Evolutionary conservation across 2,113 vertebrate species (phyloP).

Genomic region (Sakesphorus luctuosus): DNA sequence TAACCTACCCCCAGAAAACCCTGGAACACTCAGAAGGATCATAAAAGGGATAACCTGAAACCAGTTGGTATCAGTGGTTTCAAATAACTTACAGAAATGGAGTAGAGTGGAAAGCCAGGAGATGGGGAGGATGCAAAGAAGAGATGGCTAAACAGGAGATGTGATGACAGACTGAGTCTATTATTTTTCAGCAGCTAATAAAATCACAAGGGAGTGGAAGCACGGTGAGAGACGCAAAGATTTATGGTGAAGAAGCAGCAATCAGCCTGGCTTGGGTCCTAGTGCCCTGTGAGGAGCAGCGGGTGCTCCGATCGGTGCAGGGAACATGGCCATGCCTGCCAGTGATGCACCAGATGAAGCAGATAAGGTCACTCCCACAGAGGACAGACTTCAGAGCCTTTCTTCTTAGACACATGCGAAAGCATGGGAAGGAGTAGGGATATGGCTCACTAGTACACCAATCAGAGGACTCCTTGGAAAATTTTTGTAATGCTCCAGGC

Average conservation of each 20-base stretch:
- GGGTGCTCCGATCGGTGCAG: neutral
- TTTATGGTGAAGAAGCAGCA: neutral
- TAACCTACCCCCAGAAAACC: neutral
- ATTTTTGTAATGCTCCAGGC: neutral
- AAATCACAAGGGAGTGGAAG: neutral
- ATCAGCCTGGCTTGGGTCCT: neutral
- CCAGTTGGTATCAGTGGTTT: neutral
- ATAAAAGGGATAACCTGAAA: neutral
- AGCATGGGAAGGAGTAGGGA: neutral
- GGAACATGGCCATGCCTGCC: neutral
- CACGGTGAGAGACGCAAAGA: neutral
- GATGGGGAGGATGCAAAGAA: neutral
- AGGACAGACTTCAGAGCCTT: neutral
- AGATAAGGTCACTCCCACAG: slow-evolving; percentile 15
- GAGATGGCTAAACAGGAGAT: neutral
- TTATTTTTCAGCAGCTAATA: neutral
- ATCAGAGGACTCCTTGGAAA: neutral
- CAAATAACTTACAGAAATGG: neutral
- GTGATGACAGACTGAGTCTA: neutral
- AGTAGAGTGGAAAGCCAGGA: neutral
- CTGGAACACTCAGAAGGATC: fast-evolving
- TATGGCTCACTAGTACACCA: neutral
- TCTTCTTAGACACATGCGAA: neutral
- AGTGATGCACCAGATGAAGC: neutral
- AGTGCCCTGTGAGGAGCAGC: neutral